Conservation (phyloP, 2,113 vertebrate species). For the Cyprinodon variegatus region DNA sequence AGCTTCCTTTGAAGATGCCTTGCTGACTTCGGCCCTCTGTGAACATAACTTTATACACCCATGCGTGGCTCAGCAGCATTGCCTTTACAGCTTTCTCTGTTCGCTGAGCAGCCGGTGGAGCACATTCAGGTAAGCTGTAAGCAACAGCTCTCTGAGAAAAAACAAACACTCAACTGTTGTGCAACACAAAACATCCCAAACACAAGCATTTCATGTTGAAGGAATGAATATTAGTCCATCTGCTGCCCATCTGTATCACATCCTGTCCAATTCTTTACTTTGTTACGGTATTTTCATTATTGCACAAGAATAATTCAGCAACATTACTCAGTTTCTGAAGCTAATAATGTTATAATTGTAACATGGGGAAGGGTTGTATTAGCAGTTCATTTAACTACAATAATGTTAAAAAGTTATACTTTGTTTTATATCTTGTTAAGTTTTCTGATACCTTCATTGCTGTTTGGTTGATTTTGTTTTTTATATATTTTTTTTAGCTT, state of each 20-base stretch:
- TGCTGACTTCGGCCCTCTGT: constrained; percentile 14
- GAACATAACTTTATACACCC: constrained; percentile 16
- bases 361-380: too few relatives aligned
- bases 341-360: too few relatives aligned
- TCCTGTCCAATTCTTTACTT: too few relatives aligned
- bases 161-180: neutral
- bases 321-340: too few relatives aligned
- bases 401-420: too few relatives aligned
- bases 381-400: too few relatives aligned
- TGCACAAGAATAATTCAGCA: neutral
- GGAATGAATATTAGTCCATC: constrained; percentile 26
- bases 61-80: neutral
- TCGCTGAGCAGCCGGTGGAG: neutral
- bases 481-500: too few relatives aligned
- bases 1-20: neutral
- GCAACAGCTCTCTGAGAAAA: constrained; percentile 14
- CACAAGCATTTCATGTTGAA: constrained; percentile 2
- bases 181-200: constrained; percentile 25
- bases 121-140: neutral
- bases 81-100: neutral
- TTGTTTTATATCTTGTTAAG: too few relatives aligned
- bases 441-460: too few relatives aligned
- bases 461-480: too few relatives aligned
- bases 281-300: neutral
- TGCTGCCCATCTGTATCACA: constrained; percentile 22